Evolutionary conservation across 2,113 vertebrate genomes (phyloP).

Genomic region (Bos taurus): ARS-UCD2.0 NC_037336.1:78393501-78394000

Average conservation of each 20-base stretch:
- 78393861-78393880: neutral
- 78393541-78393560: neutral
- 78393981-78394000: neutral
- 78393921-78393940: neutral
- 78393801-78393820: neutral
- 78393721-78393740: neutral
- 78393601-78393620: neutral
- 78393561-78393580: neutral
- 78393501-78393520: neutral
- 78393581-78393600: neutral
- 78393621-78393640: neutral
- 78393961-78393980: neutral
- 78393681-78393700: neutral
- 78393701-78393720: neutral
- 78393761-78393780: neutral
- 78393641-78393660: neutral
- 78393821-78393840: neutral
- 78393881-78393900: neutral
- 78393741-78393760: neutral
- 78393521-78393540: neutral
- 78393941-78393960: neutral
- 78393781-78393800: neutral
- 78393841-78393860: neutral
- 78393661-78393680: neutral
- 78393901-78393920: neutral